phyloP scores from a whole-genome alignment of 2,888 invertebrate genomes.

The Amiota mariae region DNA sequence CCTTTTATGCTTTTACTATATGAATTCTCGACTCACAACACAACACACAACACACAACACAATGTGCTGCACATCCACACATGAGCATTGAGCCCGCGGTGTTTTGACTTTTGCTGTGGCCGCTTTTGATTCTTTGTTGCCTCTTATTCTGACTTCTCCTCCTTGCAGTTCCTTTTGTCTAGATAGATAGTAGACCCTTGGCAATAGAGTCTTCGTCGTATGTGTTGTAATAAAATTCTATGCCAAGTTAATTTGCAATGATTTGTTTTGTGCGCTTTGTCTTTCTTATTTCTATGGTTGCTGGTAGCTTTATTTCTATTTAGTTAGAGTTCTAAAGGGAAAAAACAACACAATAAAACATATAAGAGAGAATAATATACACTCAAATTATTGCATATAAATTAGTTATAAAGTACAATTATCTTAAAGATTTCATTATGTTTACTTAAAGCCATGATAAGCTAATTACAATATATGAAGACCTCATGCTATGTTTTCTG shows the following conservation, averaged over 20 bases:
- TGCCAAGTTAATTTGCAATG: conserved; percentile 58
- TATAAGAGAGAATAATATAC: background rate
- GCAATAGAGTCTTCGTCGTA: background rate
- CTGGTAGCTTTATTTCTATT: background rate
- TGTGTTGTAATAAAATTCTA: conserved; percentile 23
- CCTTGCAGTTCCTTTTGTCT: background rate
- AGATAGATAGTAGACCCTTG: background rate
- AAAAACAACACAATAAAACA: conserved; percentile 7
- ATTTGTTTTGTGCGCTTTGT: conserved; percentile 47
- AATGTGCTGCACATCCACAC: conserved; percentile 8
- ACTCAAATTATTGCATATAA: background rate
- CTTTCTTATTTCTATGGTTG: background rate
- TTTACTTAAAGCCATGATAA: too few species aligned
- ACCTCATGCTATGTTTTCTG: too few species aligned
- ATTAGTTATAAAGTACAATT: too few species aligned
- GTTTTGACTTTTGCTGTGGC: background rate
- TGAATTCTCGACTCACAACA: background rate
- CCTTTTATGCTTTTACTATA: background rate
- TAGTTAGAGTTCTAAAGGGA: background rate
- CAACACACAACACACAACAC: too few species aligned
- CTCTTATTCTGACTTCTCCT: background rate
- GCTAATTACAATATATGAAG: too few species aligned
- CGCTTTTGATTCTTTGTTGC: background rate
- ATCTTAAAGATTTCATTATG: too few species aligned
- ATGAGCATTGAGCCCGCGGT: conserved; percentile 13